phyloP scores from a whole-genome alignment of 2,113 vertebrate genomes.

The Ariopsis seemanni region DNA sequence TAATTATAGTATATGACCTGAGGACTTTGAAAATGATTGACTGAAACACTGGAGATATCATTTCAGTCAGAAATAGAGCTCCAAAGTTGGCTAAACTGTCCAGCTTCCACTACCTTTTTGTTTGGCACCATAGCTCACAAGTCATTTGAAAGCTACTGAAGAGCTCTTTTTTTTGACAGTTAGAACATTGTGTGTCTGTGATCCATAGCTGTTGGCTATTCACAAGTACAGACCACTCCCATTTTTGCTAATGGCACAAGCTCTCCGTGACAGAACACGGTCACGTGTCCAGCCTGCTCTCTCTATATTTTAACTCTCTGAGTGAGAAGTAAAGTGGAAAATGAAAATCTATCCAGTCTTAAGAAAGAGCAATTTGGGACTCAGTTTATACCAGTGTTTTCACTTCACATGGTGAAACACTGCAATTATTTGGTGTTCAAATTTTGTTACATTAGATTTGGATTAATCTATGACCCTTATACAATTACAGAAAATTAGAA shows the following conservation, averaged over 20 bases:
- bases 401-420: not conserved
- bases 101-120: not conserved
- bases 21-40: too few relatives aligned
- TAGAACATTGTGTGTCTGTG: not conserved
- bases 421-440: not conserved
- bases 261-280: not conserved
- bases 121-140: not conserved
- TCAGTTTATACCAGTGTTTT: not conserved
- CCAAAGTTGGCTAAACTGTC: not conserved
- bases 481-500: not conserved
- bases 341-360: not conserved
- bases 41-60: not conserved
- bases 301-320: not conserved
- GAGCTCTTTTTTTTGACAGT: not conserved
- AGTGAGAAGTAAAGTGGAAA: not conserved
- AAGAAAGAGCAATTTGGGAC: not conserved
- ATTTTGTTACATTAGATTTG: too few relatives aligned
- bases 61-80: not conserved
- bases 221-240: not conserved
- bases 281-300: not conserved
- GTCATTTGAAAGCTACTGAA: not conserved
- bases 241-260: not conserved
- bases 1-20: too few relatives aligned
- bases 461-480: not conserved
- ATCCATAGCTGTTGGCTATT: not conserved